Percentiles rank a stretch among this genome's conserved stretches.
Conservation (phyloP, 2,888 invertebrate genomes). For the Mythimna pallens region DNA sequence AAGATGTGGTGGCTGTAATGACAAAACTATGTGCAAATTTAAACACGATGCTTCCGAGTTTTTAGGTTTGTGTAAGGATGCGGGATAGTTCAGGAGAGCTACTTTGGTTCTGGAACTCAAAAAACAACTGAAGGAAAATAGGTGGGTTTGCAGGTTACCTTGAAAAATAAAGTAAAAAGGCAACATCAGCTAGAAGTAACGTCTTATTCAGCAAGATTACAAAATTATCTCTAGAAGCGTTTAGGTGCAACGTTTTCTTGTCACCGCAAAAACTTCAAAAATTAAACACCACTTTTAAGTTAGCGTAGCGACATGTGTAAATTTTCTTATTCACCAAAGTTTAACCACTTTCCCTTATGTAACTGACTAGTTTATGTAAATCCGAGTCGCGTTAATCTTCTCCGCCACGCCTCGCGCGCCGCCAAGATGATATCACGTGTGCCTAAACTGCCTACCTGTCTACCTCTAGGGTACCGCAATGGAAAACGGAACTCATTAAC, state of each 20-base stretch:
- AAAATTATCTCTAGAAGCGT: not conserved
- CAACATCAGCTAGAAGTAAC: too few relatives aligned
- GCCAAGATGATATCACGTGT: slow-evolving; percentile 54
- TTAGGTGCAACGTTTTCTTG: slow-evolving; percentile 8
- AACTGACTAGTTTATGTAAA: slow-evolving; percentile 72
- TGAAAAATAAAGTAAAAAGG: too few relatives aligned
- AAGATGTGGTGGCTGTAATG: not conserved
- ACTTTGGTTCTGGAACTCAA: too few relatives aligned
- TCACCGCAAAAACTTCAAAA: slow-evolving; percentile 23
- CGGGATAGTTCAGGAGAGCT: too few relatives aligned
- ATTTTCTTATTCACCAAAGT: slow-evolving; percentile 62
- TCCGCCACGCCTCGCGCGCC: slow-evolving; percentile 56
- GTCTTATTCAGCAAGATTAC: not conserved
- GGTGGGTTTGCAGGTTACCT: not conserved
- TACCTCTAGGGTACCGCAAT: slow-evolving; percentile 46
- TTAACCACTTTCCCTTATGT: slow-evolving; percentile 74
- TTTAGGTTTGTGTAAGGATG: too few relatives aligned
- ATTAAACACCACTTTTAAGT: slow-evolving; percentile 36
- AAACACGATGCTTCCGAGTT: not conserved
- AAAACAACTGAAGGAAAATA: too few relatives aligned
- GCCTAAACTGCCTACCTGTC: slow-evolving; percentile 21
- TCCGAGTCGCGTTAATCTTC: slow-evolving; percentile 62
- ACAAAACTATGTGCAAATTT: not conserved
- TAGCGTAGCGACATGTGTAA: slow-evolving; percentile 55
- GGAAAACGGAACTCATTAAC: slow-evolving; percentile 36